Evolutionary conservation across 2,888 invertebrate species (phyloP).

Genomic region (Phorcus lineatus): DNA sequence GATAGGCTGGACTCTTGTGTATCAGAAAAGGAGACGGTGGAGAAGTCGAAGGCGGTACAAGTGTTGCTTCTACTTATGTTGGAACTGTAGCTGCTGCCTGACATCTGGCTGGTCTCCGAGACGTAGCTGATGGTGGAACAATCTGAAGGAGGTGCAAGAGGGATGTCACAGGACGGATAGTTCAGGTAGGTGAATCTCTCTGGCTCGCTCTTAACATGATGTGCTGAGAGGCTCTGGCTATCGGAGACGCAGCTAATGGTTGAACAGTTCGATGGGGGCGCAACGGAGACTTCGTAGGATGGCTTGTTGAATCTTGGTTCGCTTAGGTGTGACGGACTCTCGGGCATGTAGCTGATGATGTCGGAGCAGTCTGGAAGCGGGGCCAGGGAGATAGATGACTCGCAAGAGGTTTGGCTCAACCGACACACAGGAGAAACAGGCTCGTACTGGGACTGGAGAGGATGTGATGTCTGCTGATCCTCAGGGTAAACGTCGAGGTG

Average conservation of each 20-base stretch:
- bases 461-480: not conserved
- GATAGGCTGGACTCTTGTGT: not conserved
- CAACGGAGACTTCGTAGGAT: not conserved
- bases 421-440: too few species aligned
- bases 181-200: not conserved
- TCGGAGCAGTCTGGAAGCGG: not conserved
- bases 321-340: not conserved
- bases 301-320: not conserved
- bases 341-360: not conserved
- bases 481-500: not conserved
- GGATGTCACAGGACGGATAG: not conserved
- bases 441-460: not conserved
- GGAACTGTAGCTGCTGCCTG: not conserved
- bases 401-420: not conserved
- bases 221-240: too few species aligned
- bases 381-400: not conserved
- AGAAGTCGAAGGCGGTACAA: not conserved
- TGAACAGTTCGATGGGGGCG: not conserved
- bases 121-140: slow-evolving; percentile 16
- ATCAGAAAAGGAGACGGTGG: not conserved
- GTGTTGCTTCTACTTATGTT: not conserved
- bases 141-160: not conserved
- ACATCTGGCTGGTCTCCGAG: slow-evolving; percentile 5
- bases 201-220: not conserved
- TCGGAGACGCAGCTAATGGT: not conserved